phyloP scores from a whole-genome alignment of 2,113 vertebrate species.

The Heterotis niloticus region DNA sequence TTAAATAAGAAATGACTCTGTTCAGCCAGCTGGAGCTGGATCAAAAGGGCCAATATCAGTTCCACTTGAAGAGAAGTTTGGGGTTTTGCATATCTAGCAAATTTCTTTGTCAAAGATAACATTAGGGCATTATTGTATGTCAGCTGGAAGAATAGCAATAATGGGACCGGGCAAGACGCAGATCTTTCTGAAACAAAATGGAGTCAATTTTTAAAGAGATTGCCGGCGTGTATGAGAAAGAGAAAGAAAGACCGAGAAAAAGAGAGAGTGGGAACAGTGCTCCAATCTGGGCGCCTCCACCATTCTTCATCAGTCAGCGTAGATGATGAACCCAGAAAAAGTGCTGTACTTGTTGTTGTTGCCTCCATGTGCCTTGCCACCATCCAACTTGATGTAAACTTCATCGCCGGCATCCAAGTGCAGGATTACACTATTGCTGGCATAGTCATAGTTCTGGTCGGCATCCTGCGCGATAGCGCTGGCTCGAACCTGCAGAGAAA shows the following conservation, averaged over 20 bases:
- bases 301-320: conserved; percentile 77
- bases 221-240: background rate
- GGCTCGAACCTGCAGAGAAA: conserved; percentile 77
- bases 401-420: conserved; percentile 94
- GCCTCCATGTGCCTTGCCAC: conserved; percentile 93
- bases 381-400: conserved; percentile 94
- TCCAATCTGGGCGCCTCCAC: background rate
- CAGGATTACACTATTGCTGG: conserved; percentile 96
- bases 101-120: conserved; percentile 14
- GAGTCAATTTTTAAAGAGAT: conserved; percentile 5
- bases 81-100: conserved; percentile 10
- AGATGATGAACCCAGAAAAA: conserved; percentile 98
- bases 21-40: background rate
- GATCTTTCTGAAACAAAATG: conserved; percentile 21
- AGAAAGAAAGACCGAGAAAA: background rate
- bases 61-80: conserved; percentile 13
- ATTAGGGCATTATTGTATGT: background rate
- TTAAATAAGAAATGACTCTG: background rate
- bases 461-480: conserved; percentile 96
- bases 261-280: conserved; percentile 2
- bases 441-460: conserved; percentile 97
- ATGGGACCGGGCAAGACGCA: conserved; percentile 44
- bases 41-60: background rate
- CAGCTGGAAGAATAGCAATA: conserved; percentile 46
- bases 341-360: conserved; percentile 99